These are phyloP conservation scores for Aphis gossypii DNA, from an alignment of 1,140 invertebrate species.

Conservation along the genomic window DNA sequence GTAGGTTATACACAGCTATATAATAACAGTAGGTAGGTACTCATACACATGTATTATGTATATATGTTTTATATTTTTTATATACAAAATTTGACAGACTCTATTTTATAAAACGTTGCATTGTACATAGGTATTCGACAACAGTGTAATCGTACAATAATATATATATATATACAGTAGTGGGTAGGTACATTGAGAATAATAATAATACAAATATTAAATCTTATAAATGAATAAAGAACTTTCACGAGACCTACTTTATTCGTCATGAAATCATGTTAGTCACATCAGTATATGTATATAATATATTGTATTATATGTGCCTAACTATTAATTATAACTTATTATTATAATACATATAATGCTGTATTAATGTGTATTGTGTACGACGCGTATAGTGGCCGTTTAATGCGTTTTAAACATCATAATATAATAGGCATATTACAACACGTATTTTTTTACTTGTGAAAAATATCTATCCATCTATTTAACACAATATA, in stretches of 20 bases:
- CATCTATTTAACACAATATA: background rate
- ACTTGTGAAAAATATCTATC: conserved; percentile 13
- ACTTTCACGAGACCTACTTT: conserved; percentile 47
- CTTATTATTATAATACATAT: background rate
- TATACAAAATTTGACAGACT: background rate
- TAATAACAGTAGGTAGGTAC: too few relatives aligned
- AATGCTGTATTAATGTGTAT: background rate
- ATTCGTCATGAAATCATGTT: conserved; percentile 35
- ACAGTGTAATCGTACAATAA: background rate
- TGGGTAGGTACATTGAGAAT: conserved; percentile 12
- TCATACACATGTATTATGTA: too few relatives aligned
- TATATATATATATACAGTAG: background rate
- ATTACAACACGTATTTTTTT: background rate
- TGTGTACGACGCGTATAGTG: background rate
- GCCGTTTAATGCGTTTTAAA: background rate
- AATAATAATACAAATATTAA: conserved; percentile 26
- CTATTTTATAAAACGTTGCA: background rate
- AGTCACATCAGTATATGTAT: background rate
- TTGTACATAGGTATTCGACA: background rate
- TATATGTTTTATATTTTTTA: background rate
- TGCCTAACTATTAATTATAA: conserved; percentile 26
- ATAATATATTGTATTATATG: background rate
- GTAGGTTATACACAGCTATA: background rate
- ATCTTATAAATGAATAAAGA: conserved; percentile 1
- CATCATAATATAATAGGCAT: background rate